Base-by-base conservation (phyloP, 2,113 vertebrate species). In the Prietella phreatophila region DNA sequence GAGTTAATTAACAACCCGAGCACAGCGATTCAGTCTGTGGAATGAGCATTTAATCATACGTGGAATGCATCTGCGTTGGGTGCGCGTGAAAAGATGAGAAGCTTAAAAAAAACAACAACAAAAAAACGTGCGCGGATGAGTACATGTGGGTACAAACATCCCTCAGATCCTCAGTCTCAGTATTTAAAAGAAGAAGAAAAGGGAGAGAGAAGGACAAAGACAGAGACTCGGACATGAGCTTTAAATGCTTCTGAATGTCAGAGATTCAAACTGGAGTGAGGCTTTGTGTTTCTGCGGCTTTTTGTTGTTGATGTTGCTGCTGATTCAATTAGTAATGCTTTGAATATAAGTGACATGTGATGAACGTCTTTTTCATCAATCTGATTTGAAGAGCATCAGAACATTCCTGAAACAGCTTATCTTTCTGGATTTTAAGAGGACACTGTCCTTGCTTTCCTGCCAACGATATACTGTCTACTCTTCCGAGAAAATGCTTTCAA, bases 11-110 rank as follows among this genome's bases (percentile, higher is more conserved):
- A 83, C 80, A 73, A 75, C 67, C 80, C 60, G 42, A 61, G 50
- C 36, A 30, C 65, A 33, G 11, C 19, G 80, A 83, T 61, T 87
- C 80, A 33, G 67, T 30, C 53, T 9, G 36, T 42, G 67, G 36
- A 87, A 87, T 83, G 55, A 75, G 80, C 86, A 87, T 67, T 83
- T 87, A 71, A 87, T 87, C 86, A 87, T 61, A 87, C 67, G 17
- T 33, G 80, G 53, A 58, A 58, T 61, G 80, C 79, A 73, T 33
- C 36, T 69, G 27, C 33, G 85, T 13, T 6, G 86, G 86, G 80
- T 73, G 86, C 15, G 79, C 67, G 60, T 8, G 71, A 80, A 80
- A 80, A 81, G 73, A 86, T 22, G 33, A 86, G 73, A 79, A 17
- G 25, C 25, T 50, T 50, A 10, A 47, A 71, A 33, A n/a, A 20